Percentiles rank a stretch among this genome's conserved stretches.
These are phyloP conservation scores for Calameuta pallipes DNA, from an alignment of 2,888 invertebrate species.

Conservation along the genomic window DNA sequence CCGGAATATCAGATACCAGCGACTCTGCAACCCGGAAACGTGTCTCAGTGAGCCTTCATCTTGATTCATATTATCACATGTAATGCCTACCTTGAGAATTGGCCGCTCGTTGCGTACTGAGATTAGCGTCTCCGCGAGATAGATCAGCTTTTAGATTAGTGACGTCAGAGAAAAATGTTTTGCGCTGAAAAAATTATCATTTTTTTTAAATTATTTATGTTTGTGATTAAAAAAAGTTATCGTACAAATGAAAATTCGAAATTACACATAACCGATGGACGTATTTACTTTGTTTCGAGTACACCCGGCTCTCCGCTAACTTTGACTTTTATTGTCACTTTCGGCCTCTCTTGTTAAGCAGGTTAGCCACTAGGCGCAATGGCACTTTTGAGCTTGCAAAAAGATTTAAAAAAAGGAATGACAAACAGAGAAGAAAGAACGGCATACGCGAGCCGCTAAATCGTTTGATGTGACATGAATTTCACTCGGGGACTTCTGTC, in stretches of 20 bases:
- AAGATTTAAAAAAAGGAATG: not conserved
- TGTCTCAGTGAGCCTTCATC: slow-evolving; percentile 58
- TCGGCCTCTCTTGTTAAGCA: not conserved
- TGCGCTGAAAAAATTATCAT: not conserved
- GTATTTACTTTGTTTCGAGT: not conserved
- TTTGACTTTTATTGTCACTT: not conserved
- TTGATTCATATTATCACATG: not conserved
- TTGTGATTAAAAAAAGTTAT: not conserved
- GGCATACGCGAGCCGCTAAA: not conserved
- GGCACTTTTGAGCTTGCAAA: not conserved
- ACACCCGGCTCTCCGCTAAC: not conserved
- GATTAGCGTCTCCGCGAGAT: not conserved
- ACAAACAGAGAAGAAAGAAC: not conserved
- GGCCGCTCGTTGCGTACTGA: not conserved
- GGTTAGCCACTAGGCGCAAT: not conserved
- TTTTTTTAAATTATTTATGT: too few species aligned
- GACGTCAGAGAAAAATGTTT: not conserved
- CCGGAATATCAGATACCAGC: slow-evolving; percentile 63
- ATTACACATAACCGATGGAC: not conserved
- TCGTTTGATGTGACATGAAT: not conserved
- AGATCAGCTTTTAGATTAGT: not conserved
- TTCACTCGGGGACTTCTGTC: not conserved
- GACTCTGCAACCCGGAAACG: slow-evolving; percentile 56
- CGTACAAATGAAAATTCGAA: not conserved
- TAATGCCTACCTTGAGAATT: not conserved